Base-by-base conservation (phyloP, 1,140 invertebrate species). In the Colletes gigas region DNA sequence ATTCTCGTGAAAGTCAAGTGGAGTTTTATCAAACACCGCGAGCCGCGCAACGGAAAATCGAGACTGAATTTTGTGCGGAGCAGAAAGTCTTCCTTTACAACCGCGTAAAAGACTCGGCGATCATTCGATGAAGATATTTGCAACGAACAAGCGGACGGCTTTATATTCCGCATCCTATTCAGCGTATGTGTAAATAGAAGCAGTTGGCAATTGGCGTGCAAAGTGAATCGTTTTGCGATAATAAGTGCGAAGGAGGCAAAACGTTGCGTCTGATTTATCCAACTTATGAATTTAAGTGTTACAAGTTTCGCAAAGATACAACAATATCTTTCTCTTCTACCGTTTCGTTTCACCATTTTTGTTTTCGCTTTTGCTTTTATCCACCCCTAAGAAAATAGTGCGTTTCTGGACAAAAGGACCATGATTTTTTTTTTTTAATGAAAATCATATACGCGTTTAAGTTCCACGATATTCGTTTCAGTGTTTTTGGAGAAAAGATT, bases 181-280 rank as follows among this genome's bases (percentile, higher is more conserved):
- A 88, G 81, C 83, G 85, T 90, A 87, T 85, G 50, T 92, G 91
- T 92, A 92, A 86, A 92, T 92, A 93, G 83, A 85, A 70, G 65
- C 68, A 85, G 88, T 82, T 73, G 30, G 67, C 80, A 87, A 88
- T 88, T 90, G 41, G 84, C 89, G 79, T 65, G 67, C 80, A 88
- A 89, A 87, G 88, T 52, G 86, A 89, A 90, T 90, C 77, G 78
- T 86, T 30, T 30, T 30, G 30, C 30, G 30, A 30, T 30, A 30
- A 30, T 30, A 30, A 30, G 30, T 30, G 30, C 90, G 86, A 92
- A 89, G 90, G 88, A 50, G 1, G n/a, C n/a, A 62, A 21, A 57
- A 50, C 69, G 55, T 77, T 14, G 60, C 17, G 75, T 52, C 66
- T 92, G 90, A 92, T 91, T 92, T 92, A 66, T 66, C 41, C 17